phyloP scores from a whole-genome alignment of 2,113 vertebrate genomes.

The Psilopogon haemacephalus region DNA sequence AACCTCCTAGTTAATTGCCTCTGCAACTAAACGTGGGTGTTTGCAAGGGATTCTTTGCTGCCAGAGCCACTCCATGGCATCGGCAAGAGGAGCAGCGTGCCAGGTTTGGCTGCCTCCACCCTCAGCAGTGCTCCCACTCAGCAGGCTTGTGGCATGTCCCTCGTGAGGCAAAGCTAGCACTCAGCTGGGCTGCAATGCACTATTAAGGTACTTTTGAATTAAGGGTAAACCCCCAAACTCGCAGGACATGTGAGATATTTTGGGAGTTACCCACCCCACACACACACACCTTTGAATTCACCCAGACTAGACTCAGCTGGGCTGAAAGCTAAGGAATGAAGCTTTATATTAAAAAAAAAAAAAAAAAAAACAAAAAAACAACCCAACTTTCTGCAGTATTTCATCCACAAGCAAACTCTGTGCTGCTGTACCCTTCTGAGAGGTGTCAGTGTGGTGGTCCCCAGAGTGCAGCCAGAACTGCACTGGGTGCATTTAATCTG shows the following conservation, averaged over 20 bases:
- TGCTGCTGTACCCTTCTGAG: background rate
- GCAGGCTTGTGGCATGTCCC: background rate
- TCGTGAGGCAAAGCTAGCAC: accelerated
- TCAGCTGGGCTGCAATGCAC: background rate
- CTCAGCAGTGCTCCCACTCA: background rate
- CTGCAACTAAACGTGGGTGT: accelerated
- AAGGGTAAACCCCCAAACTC: background rate
- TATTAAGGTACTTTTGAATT: background rate
- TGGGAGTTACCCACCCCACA: too few relatives aligned
- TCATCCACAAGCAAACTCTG: background rate
- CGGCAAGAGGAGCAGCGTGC: background rate
- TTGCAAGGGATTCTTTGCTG: accelerated
- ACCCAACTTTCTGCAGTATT: background rate
- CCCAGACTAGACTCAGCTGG: too few relatives aligned
- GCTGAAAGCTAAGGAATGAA: too few relatives aligned
- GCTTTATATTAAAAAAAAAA: too few relatives aligned
- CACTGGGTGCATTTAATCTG: background rate
- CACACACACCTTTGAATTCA: too few relatives aligned
- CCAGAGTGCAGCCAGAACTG: background rate
- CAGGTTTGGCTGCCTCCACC: background rate
- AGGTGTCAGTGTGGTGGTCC: background rate
- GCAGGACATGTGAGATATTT: background rate
- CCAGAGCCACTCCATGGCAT: background rate
- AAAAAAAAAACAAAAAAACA: too few relatives aligned
- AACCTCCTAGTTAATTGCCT: background rate